Evolutionary conservation across 2,113 vertebrate species (phyloP), one percentile per base, ranked within the genome.

Genomic region (Carollia perspicillata): DNA sequence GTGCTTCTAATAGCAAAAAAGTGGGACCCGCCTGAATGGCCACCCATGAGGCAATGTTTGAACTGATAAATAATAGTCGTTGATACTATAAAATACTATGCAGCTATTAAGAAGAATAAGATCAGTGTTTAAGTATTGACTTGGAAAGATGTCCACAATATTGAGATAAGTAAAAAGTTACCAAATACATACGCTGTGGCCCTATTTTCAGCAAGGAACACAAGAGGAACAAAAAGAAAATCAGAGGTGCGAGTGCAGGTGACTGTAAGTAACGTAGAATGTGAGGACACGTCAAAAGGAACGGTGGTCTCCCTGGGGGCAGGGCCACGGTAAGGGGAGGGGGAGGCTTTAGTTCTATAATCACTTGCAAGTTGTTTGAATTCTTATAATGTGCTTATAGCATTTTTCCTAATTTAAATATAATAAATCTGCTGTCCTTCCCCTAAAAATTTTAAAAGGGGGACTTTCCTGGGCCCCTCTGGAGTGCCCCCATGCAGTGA

Each of bases 321-420:
- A 10, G 14, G 20, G 16, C 16, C 20, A 16, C 1, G 1, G 1
- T 23, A 37, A 2, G 3, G 28, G 47, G 47, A 28, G 3, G 23
- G 42, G n/a, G 16, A 42, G 40, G 8, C 8, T 30, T 23, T 6
- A 55, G 20, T 58, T 84, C 55, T 58, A 23, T 58, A 3, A 58
- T 58, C 9, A 58, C 55, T 23, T 58, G 7, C 55, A 23, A 55
- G 9, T 58, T 28, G 9, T 28, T 60, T 26, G 58, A 60, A 60
- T 22, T 84, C 17, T 42, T 87, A 20, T 9, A 40, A 66, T 6
- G 30, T 44, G 47, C 68, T 83, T 35, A 35, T 10, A 4, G 18
- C 0, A 3, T 28, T 33, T 28, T 84, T 71, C 77, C 0, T 49
- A 72, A 83, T 44, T 84, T 20, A 93, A 93, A 33, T 40, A 65